These are phyloP conservation scores for Campopleginae sp. DNA, from an alignment of 2,888 invertebrate genomes.

Conservation along the genomic window DNA sequence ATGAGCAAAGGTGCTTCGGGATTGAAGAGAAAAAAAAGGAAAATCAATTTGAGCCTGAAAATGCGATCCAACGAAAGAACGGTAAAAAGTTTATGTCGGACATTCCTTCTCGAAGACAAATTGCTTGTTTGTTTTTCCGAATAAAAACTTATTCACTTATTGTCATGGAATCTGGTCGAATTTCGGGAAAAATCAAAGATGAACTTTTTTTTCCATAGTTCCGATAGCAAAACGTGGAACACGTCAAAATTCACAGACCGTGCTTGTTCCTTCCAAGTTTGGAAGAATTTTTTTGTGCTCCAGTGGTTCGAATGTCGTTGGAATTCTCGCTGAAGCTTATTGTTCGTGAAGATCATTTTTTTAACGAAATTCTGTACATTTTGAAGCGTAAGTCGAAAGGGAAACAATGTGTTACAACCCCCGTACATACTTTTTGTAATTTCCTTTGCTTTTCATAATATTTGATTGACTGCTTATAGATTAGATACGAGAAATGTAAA, in stretches of 20 bases:
- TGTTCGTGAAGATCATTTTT: not conserved
- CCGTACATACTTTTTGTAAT: not conserved
- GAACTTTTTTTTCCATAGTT: not conserved
- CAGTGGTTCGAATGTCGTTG: not conserved
- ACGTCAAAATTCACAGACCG: not conserved
- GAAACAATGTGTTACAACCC: not conserved
- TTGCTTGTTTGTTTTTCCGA: not conserved
- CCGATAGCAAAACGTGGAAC: not conserved
- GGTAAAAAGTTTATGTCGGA: not conserved
- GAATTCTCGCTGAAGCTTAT: not conserved
- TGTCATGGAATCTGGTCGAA: not conserved
- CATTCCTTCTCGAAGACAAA: not conserved
- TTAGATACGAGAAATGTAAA: conserved; percentile 45
- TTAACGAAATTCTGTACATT: not conserved
- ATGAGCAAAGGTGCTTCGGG: not conserved
- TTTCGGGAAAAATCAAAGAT: not conserved
- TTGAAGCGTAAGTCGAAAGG: not conserved
- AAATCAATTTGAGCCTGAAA: not conserved
- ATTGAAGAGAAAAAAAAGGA: no score
- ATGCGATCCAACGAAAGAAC: not conserved
- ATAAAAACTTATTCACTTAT: not conserved
- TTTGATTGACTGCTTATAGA: conserved; percentile 64
- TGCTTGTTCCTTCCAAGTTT: not conserved
- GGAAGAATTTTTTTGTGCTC: not conserved
- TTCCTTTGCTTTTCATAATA: conserved; percentile 32